Base-by-base conservation (phyloP, 1,140 invertebrate species). In the Venustaconcha ellipsiformis region DNA sequence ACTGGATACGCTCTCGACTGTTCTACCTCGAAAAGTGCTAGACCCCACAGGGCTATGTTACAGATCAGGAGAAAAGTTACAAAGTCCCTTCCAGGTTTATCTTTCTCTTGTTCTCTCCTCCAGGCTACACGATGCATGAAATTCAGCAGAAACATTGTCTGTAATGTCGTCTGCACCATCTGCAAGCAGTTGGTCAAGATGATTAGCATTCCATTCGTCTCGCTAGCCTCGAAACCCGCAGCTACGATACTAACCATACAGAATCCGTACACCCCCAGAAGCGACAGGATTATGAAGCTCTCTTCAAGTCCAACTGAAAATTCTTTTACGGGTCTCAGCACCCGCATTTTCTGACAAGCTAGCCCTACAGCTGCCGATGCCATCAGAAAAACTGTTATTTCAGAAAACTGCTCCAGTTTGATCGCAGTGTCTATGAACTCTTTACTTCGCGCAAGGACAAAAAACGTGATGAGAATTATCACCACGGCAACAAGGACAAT, bases 1-100 rank as follows among this genome's bases (percentile, higher is more conserved):
- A 86, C 69, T 13, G 82, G 82, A 67, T 88, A 88, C 37, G 81
- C 79, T 23, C 84, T 76, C 17, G 84, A 80, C 2, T 77, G 73
- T 70, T 85, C 83, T 8, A 82, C 83, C 72, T 87, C 84, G 76
- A 88, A 86, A 14, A 86, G 83, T 62, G 84, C 85, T 48, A 88
- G 76, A 8, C 78, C 82, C 87, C 87, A 89, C 72, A 89, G 74
- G 14, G 86, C 83, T 72, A 87, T 80, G 89, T 99, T 99, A 90
- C 95, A 96, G 86, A 99, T 96, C 20, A 98, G 92, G 63, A 99
- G 91, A 92, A 98, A 98, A 58, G 97, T 98, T 56, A 99, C 96
- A 66, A 97, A 94, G 90, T 99, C 96, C 72, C 97, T 93, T 1
- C 97, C 97, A 1, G 97, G 96, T 91, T 98, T 98, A 85, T 94